Evolutionary conservation across 2,797 vertebrate genomes (phyloP).

Genomic region (Oreonectes daqikongensis): DNA sequence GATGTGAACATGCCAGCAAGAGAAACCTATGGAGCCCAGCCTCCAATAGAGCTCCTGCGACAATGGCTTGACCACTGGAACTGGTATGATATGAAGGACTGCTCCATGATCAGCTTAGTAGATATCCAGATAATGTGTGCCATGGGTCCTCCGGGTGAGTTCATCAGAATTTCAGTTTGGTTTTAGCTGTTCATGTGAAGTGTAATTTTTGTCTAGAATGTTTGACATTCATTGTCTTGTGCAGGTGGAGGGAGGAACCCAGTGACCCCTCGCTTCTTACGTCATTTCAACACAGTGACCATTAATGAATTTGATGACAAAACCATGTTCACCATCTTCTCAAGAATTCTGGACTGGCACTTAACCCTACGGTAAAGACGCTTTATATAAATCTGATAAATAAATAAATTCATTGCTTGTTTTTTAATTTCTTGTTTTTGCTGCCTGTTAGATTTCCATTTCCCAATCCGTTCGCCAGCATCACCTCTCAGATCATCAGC

Average conservation of each 20-base stretch:
- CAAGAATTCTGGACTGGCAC: constrained; percentile 89
- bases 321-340: constrained; percentile 91
- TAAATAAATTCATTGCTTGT: background rate
- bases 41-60: constrained; percentile 89
- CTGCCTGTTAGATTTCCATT: constrained; percentile 79
- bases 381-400: background rate
- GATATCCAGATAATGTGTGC: constrained; percentile 89
- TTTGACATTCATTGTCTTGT: constrained; percentile 30
- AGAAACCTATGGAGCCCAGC: constrained; percentile 90
- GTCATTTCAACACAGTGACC: constrained; percentile 88
- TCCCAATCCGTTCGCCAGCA: constrained; percentile 74
- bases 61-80: constrained; percentile 94
- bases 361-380: constrained; percentile 79
- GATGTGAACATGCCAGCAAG: constrained; percentile 93
- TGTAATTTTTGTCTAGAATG: background rate
- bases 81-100: constrained; percentile 92
- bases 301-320: constrained; percentile 91
- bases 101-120: constrained; percentile 83
- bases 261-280: constrained; percentile 84
- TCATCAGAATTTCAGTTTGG: background rate
- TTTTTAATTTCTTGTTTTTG: constrained; percentile 6
- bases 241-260: constrained; percentile 89
- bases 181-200: background rate
- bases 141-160: constrained; percentile 90
- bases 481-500: constrained; percentile 80